phyloP scores from a whole-genome alignment of 2,113 vertebrate genomes.

The Paratilapia polleni region DNA sequence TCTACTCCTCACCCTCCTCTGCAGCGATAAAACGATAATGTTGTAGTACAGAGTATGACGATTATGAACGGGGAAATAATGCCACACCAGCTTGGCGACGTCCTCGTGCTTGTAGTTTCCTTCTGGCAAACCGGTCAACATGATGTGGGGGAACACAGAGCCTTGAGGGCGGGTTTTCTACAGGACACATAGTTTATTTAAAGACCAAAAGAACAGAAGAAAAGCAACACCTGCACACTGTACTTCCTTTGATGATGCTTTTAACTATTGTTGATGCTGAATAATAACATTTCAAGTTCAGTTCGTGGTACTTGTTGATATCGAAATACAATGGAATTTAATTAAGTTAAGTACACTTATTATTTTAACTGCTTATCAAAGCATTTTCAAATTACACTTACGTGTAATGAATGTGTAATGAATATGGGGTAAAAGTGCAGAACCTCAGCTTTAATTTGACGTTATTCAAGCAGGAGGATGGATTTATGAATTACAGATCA shows the following conservation, averaged over 20 bases:
- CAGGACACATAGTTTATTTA: neutral
- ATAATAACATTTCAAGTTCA: too few species aligned
- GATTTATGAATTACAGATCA: neutral
- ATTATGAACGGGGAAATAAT: neutral
- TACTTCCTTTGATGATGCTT: neutral
- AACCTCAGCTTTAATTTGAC: neutral
- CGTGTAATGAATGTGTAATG: neutral
- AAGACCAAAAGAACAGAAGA: neutral
- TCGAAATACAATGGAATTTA: neutral
- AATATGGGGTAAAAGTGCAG: neutral
- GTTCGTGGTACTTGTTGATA: neutral
- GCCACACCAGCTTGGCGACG: constrained; percentile 28
- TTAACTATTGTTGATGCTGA: neutral
- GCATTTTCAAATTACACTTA: too few species aligned
- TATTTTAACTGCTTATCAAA: neutral
- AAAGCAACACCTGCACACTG: neutral
- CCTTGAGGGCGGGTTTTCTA: neutral
- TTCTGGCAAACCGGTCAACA: constrained; percentile 52
- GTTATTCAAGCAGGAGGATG: neutral
- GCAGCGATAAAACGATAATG: constrained; percentile 42
- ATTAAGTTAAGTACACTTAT: neutral
- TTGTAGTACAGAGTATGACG: constrained; percentile 23
- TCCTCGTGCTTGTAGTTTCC: constrained; percentile 37
- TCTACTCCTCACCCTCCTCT: constrained; percentile 53
- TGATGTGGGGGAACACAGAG: neutral